Conservation (phyloP, 2,113 vertebrate species). For the Colaptes auratus region DNA sequence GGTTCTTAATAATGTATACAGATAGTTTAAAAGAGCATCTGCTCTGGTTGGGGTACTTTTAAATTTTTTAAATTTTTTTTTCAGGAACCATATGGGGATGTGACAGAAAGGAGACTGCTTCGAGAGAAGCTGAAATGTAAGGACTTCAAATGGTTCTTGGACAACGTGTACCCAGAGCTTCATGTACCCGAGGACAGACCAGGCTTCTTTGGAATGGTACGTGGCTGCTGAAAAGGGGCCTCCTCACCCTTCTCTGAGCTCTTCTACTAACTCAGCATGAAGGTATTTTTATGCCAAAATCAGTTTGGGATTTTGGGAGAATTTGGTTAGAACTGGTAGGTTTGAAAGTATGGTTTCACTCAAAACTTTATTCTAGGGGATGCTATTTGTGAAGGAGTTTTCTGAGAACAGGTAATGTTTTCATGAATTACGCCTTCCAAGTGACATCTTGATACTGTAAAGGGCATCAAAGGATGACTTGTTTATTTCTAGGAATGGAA, state of each 20-base stretch:
- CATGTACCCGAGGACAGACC: conserved; percentile 87
- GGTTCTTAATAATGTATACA: conserved; percentile 45
- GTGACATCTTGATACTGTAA: background rate
- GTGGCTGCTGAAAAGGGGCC: background rate
- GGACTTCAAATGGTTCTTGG: conserved; percentile 92
- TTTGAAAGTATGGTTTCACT: background rate
- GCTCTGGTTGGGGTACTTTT: background rate
- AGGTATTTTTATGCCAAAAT: background rate
- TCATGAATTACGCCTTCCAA: background rate
- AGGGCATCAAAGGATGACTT: background rate
- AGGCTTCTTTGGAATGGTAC: conserved; percentile 95
- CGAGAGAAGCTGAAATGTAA: conserved; percentile 87
- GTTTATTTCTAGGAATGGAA: too few relatives aligned
- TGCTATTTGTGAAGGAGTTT: background rate
- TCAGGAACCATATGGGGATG: conserved; percentile 94
- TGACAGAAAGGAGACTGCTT: conserved; percentile 86
- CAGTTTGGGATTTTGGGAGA: background rate
- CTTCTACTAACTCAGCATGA: background rate
- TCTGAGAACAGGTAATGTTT: background rate
- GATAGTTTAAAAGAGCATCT: conserved; percentile 52
- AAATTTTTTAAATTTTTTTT: background rate
- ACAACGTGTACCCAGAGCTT: conserved; percentile 92
- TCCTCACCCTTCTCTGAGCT: background rate
- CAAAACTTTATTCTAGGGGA: background rate
- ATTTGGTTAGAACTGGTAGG: background rate